phyloP scores from a whole-genome alignment of 2,797 vertebrate species.

The Coendou prehensilis region DNA sequence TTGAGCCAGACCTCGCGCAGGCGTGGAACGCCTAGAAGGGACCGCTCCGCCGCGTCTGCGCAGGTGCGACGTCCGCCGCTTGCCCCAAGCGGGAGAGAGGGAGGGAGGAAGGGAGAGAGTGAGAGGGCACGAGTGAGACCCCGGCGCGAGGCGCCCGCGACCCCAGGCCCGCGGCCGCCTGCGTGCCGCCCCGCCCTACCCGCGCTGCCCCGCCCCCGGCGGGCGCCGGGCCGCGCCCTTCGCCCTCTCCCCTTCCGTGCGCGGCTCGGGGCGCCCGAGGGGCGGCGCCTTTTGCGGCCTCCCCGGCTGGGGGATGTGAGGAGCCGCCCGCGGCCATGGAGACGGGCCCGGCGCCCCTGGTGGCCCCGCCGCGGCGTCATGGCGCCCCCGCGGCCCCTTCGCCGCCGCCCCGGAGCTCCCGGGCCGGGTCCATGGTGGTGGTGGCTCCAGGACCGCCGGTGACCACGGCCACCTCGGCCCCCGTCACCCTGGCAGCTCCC shows the following conservation, averaged over 20 bases:
- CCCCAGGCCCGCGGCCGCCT: not conserved
- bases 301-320: constrained; percentile 81
- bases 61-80: constrained; percentile 73
- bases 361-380: constrained; percentile 85
- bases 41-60: constrained; percentile 67
- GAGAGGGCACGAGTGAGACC: constrained; percentile 80
- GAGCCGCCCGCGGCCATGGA: constrained; percentile 80
- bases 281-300: constrained; percentile 81
- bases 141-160: constrained; percentile 69
- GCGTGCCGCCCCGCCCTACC: not conserved
- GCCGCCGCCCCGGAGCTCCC: constrained; percentile 78
- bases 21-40: constrained; percentile 61
- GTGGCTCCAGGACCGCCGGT: constrained; percentile 79
- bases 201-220: constrained; percentile 74
- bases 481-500: constrained; percentile 76
- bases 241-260: constrained; percentile 62
- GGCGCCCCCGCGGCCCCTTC: constrained; percentile 80
- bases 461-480: constrained; percentile 81
- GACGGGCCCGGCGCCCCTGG: constrained; percentile 82
- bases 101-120: constrained; percentile 49
- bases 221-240: constrained; percentile 78
- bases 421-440: constrained; percentile 75
- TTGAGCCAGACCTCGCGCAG: constrained; percentile 66
- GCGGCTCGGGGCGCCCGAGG: constrained; percentile 73
- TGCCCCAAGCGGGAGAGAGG: constrained; percentile 20